Conservation (phyloP, 2,888 invertebrate species). For the Dendrolimus houi region DNA sequence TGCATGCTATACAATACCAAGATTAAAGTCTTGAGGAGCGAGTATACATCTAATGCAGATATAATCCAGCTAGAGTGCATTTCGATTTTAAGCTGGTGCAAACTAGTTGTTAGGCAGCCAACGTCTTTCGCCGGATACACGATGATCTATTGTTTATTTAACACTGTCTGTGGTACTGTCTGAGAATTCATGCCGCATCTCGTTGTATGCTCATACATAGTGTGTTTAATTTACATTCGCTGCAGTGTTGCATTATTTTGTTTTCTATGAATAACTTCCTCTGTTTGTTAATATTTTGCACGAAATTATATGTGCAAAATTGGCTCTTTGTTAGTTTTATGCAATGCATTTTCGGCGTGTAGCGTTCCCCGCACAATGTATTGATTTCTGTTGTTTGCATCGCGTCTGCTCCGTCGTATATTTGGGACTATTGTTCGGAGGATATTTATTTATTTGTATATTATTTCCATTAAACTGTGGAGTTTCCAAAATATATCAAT, state of each 20-base stretch:
- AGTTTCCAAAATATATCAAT: too few relatives aligned
- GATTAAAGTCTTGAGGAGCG: slow-evolving; percentile 6
- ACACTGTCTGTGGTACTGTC: slow-evolving; percentile 35
- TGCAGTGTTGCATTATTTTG: background rate
- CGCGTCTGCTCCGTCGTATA: slow-evolving; percentile 62
- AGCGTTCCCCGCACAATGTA: slow-evolving; percentile 53
- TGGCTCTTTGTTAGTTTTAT: slow-evolving; percentile 45
- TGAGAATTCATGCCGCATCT: slow-evolving; percentile 47
- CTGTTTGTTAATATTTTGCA: slow-evolving; percentile 10
- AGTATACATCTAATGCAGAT: slow-evolving; percentile 2
- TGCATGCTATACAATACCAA: slow-evolving; percentile 21
- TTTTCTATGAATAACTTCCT: slow-evolving; percentile 1
- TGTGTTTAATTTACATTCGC: slow-evolving; percentile 13
- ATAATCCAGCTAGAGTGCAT: slow-evolving; percentile 5
- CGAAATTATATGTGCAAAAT: background rate
- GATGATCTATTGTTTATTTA: slow-evolving; percentile 62
- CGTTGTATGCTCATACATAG: slow-evolving; percentile 5
- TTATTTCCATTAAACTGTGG: slow-evolving; percentile 12
- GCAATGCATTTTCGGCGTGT: slow-evolving; percentile 43
- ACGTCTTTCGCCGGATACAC: slow-evolving; percentile 50
- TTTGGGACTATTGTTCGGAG: slow-evolving; percentile 62
- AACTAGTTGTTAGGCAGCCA: slow-evolving; percentile 48
- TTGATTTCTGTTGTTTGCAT: slow-evolving; percentile 75
- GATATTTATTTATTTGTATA: slow-evolving; percentile 41
- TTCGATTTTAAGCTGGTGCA: slow-evolving; percentile 24